A percentile compares a stretch with the other conserved stretches of the same genome.
Evolutionary conservation across 2,888 invertebrate species (phyloP).

Genomic region (Plebejus melissa): DNA sequence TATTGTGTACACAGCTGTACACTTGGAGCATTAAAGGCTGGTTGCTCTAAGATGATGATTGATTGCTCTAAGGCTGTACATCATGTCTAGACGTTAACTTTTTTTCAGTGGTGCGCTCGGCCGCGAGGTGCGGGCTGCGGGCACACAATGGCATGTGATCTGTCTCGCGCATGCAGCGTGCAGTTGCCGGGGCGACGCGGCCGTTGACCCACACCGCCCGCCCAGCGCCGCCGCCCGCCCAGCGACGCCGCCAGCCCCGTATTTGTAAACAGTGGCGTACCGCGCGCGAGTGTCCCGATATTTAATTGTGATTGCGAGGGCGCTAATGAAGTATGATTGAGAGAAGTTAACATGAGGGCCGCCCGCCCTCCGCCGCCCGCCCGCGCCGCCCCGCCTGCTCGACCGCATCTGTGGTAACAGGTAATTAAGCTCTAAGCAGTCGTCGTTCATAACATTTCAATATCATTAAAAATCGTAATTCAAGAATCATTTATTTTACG

Average conservation of each 20-base stretch:
- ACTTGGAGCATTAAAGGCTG: too few species aligned
- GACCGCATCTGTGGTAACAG: not conserved
- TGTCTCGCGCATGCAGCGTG: slow-evolving; percentile 30
- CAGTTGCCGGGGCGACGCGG: slow-evolving; percentile 40
- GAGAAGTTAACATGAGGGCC: not conserved
- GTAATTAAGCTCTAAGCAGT: not conserved
- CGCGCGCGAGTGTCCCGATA: slow-evolving; percentile 10
- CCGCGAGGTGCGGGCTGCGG: not conserved
- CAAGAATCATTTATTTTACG: too few species aligned
- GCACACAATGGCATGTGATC: not conserved
- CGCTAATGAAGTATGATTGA: slow-evolving; percentile 1
- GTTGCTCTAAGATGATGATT: too few species aligned
- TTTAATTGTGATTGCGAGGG: not conserved
- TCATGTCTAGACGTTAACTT: not conserved
- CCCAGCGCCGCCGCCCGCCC: slow-evolving; percentile 40
- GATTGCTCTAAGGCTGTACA: too few species aligned
- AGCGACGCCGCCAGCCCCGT: slow-evolving; percentile 33
- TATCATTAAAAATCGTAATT: too few species aligned
- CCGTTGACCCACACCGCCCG: slow-evolving; percentile 43
- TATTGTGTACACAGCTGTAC: too few species aligned
- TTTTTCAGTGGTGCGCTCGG: not conserved
- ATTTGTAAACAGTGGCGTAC: slow-evolving; percentile 44
- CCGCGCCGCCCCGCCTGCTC: not conserved
- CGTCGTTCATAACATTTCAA: too few species aligned
- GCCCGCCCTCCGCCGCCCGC: not conserved